Conservation (phyloP, 1,140 invertebrate genomes). For the Telenomus remus region DNA sequence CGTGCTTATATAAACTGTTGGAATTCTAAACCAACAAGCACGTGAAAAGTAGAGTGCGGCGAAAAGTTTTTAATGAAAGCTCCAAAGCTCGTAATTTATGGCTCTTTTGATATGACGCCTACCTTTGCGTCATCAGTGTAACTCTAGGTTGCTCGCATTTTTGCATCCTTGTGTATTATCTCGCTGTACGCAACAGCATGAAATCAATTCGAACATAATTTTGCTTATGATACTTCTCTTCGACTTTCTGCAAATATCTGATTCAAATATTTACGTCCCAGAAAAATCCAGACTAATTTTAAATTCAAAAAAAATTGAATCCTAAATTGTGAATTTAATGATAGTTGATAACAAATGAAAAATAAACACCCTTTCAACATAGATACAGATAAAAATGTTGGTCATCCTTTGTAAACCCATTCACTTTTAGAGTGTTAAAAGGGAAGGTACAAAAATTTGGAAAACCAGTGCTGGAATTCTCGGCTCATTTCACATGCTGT, state of each 20-base stretch:
- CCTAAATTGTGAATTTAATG: too few species aligned
- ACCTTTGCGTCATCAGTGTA: slow-evolving; percentile 27
- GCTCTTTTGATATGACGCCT: slow-evolving; percentile 38
- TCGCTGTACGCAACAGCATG: slow-evolving; percentile 11
- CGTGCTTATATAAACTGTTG: slow-evolving; percentile 26
- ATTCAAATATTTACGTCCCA: too few species aligned
- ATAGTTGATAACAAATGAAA: too few species aligned
- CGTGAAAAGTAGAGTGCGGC: slow-evolving; percentile 24
- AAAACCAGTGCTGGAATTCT: slow-evolving; percentile 10
- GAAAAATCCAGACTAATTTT: too few species aligned
- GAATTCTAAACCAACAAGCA: slow-evolving; percentile 36
- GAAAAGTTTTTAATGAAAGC: slow-evolving; percentile 45
- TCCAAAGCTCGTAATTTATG: slow-evolving; percentile 42
- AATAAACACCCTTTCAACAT: too few species aligned
- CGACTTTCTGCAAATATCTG: too few species aligned
- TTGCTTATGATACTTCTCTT: too few species aligned
- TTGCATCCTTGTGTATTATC: slow-evolving; percentile 18
- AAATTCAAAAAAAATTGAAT: too few species aligned
- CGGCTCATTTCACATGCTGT: slow-evolving; percentile 50
- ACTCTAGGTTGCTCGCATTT: slow-evolving; percentile 29
- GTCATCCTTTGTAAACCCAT: too few species aligned
- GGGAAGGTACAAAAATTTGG: not conserved
- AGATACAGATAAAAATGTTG: too few species aligned
- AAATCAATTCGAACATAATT: slow-evolving; percentile 15
- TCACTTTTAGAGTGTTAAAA: too few species aligned